phyloP scores from a whole-genome alignment of 2,797 vertebrate species.

The Falco rusticolus region DNA sequence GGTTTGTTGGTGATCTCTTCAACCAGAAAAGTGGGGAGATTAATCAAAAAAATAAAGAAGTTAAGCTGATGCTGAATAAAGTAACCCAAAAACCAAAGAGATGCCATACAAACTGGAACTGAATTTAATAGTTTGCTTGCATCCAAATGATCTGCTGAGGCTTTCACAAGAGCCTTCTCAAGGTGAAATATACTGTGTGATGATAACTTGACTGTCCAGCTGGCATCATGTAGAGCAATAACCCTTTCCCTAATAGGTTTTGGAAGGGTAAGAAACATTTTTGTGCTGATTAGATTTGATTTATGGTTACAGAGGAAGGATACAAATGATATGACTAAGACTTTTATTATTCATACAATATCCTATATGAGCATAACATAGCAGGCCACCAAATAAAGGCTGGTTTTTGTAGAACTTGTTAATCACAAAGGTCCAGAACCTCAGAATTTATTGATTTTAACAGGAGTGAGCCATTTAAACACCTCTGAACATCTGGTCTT shows the following conservation, averaged over 20 bases:
- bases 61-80: background rate
- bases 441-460: background rate
- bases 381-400: background rate
- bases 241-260: background rate
- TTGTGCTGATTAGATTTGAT: background rate
- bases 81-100: background rate
- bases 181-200: background rate
- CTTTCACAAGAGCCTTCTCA: background rate
- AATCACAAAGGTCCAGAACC: background rate
- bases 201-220: background rate
- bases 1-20: background rate
- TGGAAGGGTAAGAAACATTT: background rate
- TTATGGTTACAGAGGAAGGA: background rate
- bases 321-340: background rate
- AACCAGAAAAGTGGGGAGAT: background rate
- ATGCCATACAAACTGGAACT: background rate
- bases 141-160: background rate
- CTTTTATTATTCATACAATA: background rate
- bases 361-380: background rate
- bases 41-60: background rate
- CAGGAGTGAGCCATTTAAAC: background rate
- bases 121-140: background rate
- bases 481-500: background rate
- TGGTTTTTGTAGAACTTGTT: background rate
- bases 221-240: background rate